These are phyloP conservation scores for Gouania willdenowi DNA, from an alignment of 2,797 vertebrate genomes.

Conservation along the genomic window DNA sequence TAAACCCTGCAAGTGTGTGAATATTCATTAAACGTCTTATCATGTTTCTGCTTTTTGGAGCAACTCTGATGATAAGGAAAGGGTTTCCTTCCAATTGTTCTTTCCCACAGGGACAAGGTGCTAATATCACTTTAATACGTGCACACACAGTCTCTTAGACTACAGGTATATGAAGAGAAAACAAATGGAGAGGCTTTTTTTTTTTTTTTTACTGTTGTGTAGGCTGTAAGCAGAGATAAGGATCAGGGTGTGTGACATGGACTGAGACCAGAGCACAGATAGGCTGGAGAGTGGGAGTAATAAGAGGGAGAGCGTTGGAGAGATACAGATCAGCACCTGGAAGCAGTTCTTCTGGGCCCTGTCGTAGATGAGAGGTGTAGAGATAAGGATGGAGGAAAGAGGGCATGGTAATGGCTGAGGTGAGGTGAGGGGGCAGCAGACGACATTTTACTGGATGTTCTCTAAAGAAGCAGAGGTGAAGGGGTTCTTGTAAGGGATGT, in stretches of 20 bases:
- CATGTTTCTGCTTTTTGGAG: too few species aligned
- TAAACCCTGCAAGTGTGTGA: too few species aligned
- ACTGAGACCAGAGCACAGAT: too few species aligned
- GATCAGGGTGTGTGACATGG: conserved; percentile 1
- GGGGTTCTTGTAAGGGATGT: conserved; percentile 17
- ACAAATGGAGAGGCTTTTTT: too few species aligned
- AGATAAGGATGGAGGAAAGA: conserved; percentile 48
- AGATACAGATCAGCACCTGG: conserved; percentile 64
- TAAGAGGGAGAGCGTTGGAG: conserved; percentile 39
- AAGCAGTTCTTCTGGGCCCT: conserved; percentile 57
- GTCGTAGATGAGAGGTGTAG: conserved; percentile 51
- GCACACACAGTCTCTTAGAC: too few species aligned
- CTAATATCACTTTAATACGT: too few species aligned
- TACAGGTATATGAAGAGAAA: neutral
- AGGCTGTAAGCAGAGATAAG: too few species aligned
- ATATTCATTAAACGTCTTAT: too few species aligned
- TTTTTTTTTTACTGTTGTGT: too few species aligned
- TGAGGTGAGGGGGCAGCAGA: conserved; percentile 35
- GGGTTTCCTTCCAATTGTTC: too few species aligned
- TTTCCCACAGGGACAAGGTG: too few species aligned
- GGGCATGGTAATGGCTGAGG: conserved; percentile 28
- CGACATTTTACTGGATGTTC: conserved; percentile 33
- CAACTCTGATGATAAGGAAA: too few species aligned
- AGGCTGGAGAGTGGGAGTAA: conserved; percentile 18
- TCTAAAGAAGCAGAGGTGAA: conserved; percentile 28